These are phyloP conservation scores for Pangasius macronema DNA, from an alignment of 2,797 vertebrate genomes.

Conservation along the genomic window DNA sequence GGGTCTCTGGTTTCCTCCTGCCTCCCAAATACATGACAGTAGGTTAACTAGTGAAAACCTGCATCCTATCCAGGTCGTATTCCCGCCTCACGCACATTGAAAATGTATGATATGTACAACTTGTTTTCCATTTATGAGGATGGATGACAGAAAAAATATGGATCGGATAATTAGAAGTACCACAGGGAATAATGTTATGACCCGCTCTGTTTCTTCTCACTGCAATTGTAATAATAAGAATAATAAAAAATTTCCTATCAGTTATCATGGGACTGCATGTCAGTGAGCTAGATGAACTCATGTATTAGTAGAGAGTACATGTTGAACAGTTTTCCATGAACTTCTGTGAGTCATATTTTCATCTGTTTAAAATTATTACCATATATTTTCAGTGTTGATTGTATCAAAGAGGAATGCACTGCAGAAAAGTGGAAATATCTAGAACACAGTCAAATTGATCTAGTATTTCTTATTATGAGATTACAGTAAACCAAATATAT, in stretches of 20 bases:
- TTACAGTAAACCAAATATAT: not conserved
- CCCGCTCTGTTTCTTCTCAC: slow-evolving; percentile 23
- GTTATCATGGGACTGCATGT: not conserved
- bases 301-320: not conserved
- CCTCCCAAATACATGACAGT: not conserved
- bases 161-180: slow-evolving; percentile 22
- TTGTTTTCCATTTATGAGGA: not conserved
- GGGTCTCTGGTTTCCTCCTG: not conserved
- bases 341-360: not conserved
- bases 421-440: not conserved
- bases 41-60: not conserved
- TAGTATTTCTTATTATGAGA: not conserved
- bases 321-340: slow-evolving; percentile 10
- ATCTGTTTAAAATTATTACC: slow-evolving; percentile 28
- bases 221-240: not conserved
- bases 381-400: not conserved
- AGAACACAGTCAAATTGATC: not conserved
- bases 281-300: not conserved
- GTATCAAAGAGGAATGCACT: not conserved
- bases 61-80: not conserved
- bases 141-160: slow-evolving; percentile 4
- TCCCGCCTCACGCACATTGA: not conserved
- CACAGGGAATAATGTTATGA: slow-evolving; percentile 7
- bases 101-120: not conserved
- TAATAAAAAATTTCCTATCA: not conserved